Conservation (phyloP, 64 coral and sea anemone species). For the Exaiptasia diaphana region DNA sequence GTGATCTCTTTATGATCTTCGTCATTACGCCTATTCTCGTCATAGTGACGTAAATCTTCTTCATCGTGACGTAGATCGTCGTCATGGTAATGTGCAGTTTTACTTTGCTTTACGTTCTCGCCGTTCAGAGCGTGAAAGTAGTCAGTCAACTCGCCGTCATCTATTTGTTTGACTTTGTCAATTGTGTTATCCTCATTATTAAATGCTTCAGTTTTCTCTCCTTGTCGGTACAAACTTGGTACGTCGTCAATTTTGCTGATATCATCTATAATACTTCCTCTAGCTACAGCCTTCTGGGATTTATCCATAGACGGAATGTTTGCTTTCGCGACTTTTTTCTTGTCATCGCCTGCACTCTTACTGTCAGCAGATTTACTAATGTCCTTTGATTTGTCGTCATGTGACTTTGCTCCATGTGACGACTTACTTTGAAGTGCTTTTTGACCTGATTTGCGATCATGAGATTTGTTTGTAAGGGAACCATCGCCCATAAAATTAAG, state of each 20-base stretch:
- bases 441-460: no score
- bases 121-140: conserved; percentile 90
- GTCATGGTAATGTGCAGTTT: neutral
- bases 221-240: conserved; percentile 54
- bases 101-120: neutral
- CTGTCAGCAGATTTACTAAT: no score
- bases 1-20: neutral
- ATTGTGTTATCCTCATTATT: conserved; percentile 10
- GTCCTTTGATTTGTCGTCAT: no score
- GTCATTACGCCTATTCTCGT: neutral
- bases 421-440: no score
- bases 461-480: no score
- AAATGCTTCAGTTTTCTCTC: conserved; percentile 45
- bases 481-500: no score
- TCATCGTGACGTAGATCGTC: neutral
- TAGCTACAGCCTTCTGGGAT: neutral
- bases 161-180: conserved; percentile 62
- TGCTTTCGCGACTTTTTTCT: neutral
- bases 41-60: neutral
- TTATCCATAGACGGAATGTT: neutral
- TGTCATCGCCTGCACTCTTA: no score
- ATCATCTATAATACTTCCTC: conserved; percentile 5
- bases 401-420: no score
- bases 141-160: conserved; percentile 65
- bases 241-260: conserved; percentile 61